Percentiles rank a stretch among this genome's conserved stretches.
phyloP scores from a whole-genome alignment of 2,797 vertebrate species.

The Chlorospingus semifuscus region DNA sequence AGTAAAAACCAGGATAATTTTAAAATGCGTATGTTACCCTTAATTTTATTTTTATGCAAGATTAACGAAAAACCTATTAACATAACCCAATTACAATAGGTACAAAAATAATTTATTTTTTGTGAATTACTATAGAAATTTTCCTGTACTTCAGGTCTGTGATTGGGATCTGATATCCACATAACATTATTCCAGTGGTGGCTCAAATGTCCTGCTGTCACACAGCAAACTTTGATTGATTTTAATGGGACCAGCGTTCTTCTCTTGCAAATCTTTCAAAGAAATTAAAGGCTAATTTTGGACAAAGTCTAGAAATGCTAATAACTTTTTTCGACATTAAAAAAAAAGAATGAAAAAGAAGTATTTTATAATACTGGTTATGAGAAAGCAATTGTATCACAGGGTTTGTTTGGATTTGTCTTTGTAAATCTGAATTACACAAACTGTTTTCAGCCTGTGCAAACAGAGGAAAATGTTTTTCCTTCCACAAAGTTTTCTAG shows the following conservation, averaged over 20 bases:
- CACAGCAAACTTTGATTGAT: not conserved
- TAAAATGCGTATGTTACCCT: not conserved
- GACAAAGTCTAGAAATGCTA: not conserved
- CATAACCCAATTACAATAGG: not conserved
- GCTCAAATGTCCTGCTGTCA: not conserved
- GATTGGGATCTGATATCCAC: not conserved
- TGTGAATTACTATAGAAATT: not conserved
- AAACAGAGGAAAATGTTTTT: not conserved
- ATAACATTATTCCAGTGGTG: not conserved
- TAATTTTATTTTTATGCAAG: not conserved
- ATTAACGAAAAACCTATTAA: not conserved
- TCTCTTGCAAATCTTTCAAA: not conserved
- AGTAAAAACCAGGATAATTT: not conserved
- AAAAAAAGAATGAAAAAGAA: not conserved
- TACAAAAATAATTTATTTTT: not conserved
- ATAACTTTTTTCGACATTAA: not conserved
- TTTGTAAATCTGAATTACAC: not conserved
- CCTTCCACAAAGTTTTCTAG: not conserved
- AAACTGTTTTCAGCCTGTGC: not conserved
- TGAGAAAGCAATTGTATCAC: not conserved
- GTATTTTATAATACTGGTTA: not conserved
- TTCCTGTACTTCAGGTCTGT: not conserved
- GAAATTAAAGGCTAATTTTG: not conserved
- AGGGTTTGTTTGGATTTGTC: not conserved
- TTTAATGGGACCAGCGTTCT: not conserved